Conservation (phyloP, 2,888 invertebrate species). For the Cephalotes varians region DNA sequence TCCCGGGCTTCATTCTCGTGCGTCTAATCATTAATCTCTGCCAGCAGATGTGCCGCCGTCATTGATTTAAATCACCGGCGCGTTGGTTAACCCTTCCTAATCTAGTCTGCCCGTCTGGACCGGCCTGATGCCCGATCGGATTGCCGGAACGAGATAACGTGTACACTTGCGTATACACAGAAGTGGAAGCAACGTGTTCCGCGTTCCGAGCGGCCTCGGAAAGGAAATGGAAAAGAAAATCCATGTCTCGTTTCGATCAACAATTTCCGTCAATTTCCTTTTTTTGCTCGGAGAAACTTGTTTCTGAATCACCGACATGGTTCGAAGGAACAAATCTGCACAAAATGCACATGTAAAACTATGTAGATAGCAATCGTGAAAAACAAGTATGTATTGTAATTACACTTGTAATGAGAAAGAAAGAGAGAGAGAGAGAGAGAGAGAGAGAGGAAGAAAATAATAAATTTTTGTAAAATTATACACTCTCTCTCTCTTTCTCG, state of each 20-base stretch:
- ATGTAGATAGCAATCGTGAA: not conserved
- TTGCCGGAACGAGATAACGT: slow-evolving; percentile 72
- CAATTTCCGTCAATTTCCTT: not conserved
- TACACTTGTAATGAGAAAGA: not conserved
- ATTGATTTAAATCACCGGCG: slow-evolving; percentile 82
- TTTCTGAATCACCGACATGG: not conserved
- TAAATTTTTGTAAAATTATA: not conserved
- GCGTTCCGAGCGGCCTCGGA: slow-evolving; percentile 56
- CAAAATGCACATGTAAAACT: not conserved
- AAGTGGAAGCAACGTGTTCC: slow-evolving; percentile 65
- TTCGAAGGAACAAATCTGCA: slow-evolving; percentile 18
- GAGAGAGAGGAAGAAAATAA: too few relatives aligned
- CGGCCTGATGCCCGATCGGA: slow-evolving; percentile 72
- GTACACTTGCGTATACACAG: slow-evolving; percentile 62
- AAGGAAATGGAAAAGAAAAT: slow-evolving; percentile 56
- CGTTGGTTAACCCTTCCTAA: slow-evolving; percentile 79
- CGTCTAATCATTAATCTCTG: slow-evolving; percentile 82
- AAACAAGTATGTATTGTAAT: not conserved
- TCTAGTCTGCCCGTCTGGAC: slow-evolving; percentile 72
- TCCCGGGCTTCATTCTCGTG: slow-evolving; percentile 75
- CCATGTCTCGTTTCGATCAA: slow-evolving; percentile 36
- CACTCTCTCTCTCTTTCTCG: not conserved
- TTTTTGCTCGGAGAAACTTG: slow-evolving; percentile 9
- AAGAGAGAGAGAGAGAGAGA: too few relatives aligned
- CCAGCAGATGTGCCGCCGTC: slow-evolving; percentile 82